Percentiles rank a stretch among this genome's conserved stretches.
Conservation (phyloP, 1,140 invertebrate genomes). For the Caenorhabditis briggsae region DNA sequence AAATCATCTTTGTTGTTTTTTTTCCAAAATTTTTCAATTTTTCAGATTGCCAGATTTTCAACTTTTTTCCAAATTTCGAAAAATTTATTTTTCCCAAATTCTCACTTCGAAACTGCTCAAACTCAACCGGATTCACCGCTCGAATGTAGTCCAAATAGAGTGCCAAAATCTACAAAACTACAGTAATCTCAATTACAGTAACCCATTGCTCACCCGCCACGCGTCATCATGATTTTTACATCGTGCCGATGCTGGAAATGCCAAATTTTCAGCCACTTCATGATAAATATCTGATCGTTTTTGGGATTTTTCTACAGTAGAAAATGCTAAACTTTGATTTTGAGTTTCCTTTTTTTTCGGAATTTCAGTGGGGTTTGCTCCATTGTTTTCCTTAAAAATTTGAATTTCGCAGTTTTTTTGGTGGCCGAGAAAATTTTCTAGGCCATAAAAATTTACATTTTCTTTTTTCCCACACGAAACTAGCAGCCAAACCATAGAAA, state of each 20-base stretch:
- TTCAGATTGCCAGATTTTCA: too few species aligned
- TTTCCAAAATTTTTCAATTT: too few species aligned
- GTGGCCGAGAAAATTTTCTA: too few species aligned
- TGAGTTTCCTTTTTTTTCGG: neutral
- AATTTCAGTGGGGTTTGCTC: neutral
- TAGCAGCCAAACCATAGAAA: neutral
- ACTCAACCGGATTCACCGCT: neutral
- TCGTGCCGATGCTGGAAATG: slow-evolving; percentile 3
- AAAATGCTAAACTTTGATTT: neutral
- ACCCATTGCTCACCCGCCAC: neutral
- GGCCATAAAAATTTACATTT: neutral
- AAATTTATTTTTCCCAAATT: too few species aligned
- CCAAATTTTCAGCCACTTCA: neutral
- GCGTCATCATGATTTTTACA: slow-evolving; percentile 51
- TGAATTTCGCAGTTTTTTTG: neutral
- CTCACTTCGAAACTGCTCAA: neutral
- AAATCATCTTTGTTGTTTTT: too few species aligned
- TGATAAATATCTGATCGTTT: neutral
- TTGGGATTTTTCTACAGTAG: neutral
- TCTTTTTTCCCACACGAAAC: slow-evolving; percentile 32
- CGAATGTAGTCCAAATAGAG: slow-evolving; percentile 33
- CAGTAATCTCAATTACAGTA: neutral
- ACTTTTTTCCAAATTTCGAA: too few species aligned
- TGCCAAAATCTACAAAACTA: slow-evolving; percentile 9
- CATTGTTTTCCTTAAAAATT: neutral